phyloP scores from a whole-genome alignment of 2,797 vertebrate species.

The Stomatorhinus walkeri region DNA sequence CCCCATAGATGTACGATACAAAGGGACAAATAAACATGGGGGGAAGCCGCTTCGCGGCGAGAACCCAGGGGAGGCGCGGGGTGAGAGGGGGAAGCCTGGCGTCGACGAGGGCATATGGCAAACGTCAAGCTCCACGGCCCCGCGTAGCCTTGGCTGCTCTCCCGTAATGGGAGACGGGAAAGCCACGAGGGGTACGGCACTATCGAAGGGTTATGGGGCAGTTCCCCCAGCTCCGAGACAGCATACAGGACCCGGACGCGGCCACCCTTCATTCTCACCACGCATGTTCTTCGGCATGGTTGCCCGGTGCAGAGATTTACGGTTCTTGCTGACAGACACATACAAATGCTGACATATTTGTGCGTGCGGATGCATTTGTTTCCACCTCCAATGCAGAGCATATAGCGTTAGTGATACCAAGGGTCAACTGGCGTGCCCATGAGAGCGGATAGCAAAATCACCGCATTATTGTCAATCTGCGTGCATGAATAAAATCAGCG shows the following conservation, averaged over 20 bases:
- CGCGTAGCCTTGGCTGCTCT: not conserved
- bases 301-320: not conserved
- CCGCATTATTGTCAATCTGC: not conserved
- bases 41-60: not conserved
- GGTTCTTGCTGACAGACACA: not conserved
- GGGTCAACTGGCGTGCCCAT: not conserved
- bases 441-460: not conserved
- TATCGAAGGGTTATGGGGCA: not conserved
- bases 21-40: not conserved
- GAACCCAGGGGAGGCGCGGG: not conserved
- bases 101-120: not conserved
- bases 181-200: not conserved
- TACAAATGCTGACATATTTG: not conserved
- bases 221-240: not conserved
- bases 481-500: not conserved
- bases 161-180: not conserved
- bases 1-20: slow-evolving; percentile 1
- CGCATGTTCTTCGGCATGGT: not conserved
- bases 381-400: not conserved
- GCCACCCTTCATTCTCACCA: not conserved
- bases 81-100: not conserved
- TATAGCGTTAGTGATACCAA: not conserved
- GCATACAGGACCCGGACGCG: not conserved
- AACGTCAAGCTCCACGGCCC: not conserved
- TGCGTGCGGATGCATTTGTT: not conserved